These are phyloP conservation scores for Caradrina kadenii DNA, from an alignment of 2,888 invertebrate genomes.

Conservation along the genomic window DNA sequence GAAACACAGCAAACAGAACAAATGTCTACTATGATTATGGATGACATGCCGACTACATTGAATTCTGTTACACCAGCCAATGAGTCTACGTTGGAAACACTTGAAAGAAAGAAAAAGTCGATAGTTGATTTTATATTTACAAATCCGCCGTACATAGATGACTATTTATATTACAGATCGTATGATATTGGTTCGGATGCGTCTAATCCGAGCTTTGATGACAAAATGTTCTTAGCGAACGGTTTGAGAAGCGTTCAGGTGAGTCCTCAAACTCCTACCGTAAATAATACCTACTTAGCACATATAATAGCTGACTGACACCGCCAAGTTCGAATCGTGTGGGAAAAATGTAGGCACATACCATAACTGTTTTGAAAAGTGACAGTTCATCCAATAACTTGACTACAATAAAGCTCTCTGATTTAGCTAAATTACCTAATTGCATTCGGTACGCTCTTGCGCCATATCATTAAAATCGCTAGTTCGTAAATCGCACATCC, in stretches of 20 bases:
- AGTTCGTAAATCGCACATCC: slow-evolving; percentile 46
- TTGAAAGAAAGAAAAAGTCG: slow-evolving; percentile 83
- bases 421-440: slow-evolving; percentile 24
- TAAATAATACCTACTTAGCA: background rate
- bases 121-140: slow-evolving; percentile 84
- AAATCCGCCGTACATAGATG: slow-evolving; percentile 82
- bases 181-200: slow-evolving; percentile 78
- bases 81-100: slow-evolving; percentile 77
- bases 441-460: slow-evolving; percentile 46
- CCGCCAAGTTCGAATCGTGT: background rate
- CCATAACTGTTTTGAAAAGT: background rate
- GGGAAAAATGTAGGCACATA: background rate
- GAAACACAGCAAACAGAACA: slow-evolving; percentile 55
- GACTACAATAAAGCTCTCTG: slow-evolving; percentile 9
- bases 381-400: background rate
- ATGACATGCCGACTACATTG: slow-evolving; percentile 55
- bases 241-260: slow-evolving; percentile 86
- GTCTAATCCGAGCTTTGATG: slow-evolving; percentile 69
- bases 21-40: slow-evolving; percentile 46
- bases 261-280: slow-evolving; percentile 37
- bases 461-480: slow-evolving; percentile 38
- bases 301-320: background rate
- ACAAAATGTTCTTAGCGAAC: slow-evolving; percentile 84
- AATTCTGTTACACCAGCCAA: slow-evolving; percentile 63
- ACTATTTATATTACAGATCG: slow-evolving; percentile 81